Evolutionary conservation across 2,888 invertebrate species (phyloP), one percentile per base, ranked within the genome.

Genomic region (Tenodera sinensis): DNA sequence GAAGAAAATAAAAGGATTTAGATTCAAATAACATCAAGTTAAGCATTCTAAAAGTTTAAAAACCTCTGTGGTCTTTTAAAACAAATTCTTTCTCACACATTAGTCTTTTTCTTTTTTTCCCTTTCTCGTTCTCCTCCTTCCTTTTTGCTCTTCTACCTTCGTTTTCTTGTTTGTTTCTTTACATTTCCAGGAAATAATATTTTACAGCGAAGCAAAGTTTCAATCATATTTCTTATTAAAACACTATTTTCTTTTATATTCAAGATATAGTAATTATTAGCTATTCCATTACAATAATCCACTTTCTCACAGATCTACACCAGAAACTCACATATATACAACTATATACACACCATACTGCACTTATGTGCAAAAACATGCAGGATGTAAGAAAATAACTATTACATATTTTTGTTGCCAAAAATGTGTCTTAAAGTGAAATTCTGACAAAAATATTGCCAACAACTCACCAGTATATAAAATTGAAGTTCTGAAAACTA

Each of bases 291-390:
- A 87, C 27, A 27, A 27, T 82, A 82, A 83, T n/a, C 34, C 30
- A 87, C 27, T 54, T 87, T 82, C n/a, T 83, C 87, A 27, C 87
- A 87, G 82, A 87, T 83, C 34, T 87, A 87, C 30, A 82, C 87
- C 81, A 81, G 42, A 87, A 83, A 87, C 82, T 87, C 87, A 82
- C 82, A 83, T 71, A 71, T 20, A 71, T 8, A 71, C 20, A 15
- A 20, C 15, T 71, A 71, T 71, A 71, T 25, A 71, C 15, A 71
- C 54, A 71, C 54, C 54, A 71, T 71, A 71, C 20, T 71, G 54
- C 54, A 71, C 54, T 20, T 71, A 71, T 20, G 54, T 71, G 54
- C 54, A 71, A 71, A 71, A 71, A 71, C 25, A 71, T 71, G 15
- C 54, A 71, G 54, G 54, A 71, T 71, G 54, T 71, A 71, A 71